Conservation (phyloP, 2,113 vertebrate species). For the Poicephalus meyeri region DNA sequence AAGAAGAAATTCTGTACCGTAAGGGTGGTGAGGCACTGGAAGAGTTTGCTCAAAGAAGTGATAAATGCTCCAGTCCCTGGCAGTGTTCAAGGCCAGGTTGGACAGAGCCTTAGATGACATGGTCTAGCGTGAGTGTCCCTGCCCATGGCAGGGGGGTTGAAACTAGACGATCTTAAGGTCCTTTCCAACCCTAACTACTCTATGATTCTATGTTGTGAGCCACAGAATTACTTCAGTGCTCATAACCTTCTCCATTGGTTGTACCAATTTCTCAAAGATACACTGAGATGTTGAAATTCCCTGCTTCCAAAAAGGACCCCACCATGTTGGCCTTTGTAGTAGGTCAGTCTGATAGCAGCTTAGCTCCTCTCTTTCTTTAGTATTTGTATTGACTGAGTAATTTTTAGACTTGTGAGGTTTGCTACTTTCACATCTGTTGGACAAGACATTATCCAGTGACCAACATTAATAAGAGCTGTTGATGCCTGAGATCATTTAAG, state of each 20-base stretch:
- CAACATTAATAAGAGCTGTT: not conserved
- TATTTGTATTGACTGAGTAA: not conserved
- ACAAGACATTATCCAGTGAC: not conserved
- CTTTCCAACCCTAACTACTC: not conserved
- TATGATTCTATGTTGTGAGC: not conserved
- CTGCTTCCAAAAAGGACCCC: not conserved
- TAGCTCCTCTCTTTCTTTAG: not conserved
- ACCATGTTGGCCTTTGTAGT: not conserved
- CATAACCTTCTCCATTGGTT: not conserved
- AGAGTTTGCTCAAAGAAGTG: not conserved
- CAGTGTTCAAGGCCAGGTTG: not conserved
- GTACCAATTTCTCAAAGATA: not conserved
- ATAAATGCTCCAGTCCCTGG: not conserved
- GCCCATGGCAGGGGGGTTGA: not conserved
- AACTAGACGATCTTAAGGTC: not conserved
- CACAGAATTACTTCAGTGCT: not conserved
- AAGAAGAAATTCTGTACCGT: not conserved
- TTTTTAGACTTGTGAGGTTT: not conserved
- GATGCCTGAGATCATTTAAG: not conserved
- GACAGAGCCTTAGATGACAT: not conserved
- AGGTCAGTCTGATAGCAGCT: not conserved
- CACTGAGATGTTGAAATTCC: not conserved
- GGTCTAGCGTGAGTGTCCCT: not conserved
- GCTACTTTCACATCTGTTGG: not conserved
- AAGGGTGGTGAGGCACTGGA: not conserved